Conservation (phyloP, 1,140 invertebrate species). For the Drosophila bocki region DNA sequence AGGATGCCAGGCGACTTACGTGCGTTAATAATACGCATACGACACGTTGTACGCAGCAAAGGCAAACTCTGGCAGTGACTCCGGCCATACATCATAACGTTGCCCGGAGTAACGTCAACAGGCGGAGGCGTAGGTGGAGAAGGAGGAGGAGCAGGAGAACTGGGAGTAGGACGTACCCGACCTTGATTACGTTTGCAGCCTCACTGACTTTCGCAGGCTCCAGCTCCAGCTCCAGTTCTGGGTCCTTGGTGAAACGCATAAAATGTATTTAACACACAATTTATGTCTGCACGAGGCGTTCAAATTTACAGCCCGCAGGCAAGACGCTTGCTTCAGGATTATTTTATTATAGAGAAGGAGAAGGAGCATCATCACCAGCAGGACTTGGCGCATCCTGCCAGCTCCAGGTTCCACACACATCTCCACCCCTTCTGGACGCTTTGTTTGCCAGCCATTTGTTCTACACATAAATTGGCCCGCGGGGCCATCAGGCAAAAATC, state of each 20-base stretch:
- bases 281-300: conserved; percentile 78
- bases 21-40: conserved; percentile 81
- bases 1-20: conserved; percentile 48
- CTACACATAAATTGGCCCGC: conserved; percentile 80
- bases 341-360: conserved; percentile 70
- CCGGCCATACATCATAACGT: conserved; percentile 68
- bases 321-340: conserved; percentile 65
- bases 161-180: conserved; percentile 30
- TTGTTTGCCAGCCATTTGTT: conserved; percentile 64
- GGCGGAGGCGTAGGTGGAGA: background rate
- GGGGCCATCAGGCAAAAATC: conserved; percentile 79
- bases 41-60: conserved; percentile 60
- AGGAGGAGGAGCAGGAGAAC: background rate
- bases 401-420: conserved; percentile 11
- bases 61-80: conserved; percentile 43
- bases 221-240: background rate
- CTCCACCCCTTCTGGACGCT: conserved; percentile 23
- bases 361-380: conserved; percentile 12
- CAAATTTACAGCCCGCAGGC: conserved; percentile 76
- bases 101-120: conserved; percentile 56
- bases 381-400: conserved; percentile 36
- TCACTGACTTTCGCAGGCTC: conserved; percentile 61
- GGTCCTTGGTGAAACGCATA: conserved; percentile 69
- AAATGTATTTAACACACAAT: conserved; percentile 84
- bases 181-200: conserved; percentile 79